Conservation (phyloP, 2,113 vertebrate genomes). For the Chunga burmeisteri region DNA sequence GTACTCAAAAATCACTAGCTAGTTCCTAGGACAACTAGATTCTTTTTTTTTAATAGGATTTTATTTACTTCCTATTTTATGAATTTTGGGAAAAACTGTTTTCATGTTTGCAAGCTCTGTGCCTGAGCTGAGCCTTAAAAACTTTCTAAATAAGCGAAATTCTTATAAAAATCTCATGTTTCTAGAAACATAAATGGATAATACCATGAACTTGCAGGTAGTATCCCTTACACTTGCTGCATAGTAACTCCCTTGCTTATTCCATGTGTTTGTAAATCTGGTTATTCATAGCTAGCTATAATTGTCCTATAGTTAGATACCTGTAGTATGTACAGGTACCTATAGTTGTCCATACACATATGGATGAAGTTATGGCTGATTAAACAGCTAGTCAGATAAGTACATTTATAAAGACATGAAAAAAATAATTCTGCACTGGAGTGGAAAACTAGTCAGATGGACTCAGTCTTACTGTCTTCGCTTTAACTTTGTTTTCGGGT, state of each 20-base stretch:
- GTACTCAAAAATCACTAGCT: neutral
- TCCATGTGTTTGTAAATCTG: neutral
- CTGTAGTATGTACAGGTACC: neutral
- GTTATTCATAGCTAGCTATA: neutral
- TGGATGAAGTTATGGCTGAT: neutral
- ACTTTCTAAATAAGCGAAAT: neutral
- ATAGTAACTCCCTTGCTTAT: neutral
- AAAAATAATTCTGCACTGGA: neutral
- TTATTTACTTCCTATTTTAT: neutral
- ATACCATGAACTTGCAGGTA: neutral
- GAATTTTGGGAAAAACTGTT: neutral
- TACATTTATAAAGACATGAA: neutral
- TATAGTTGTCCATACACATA: neutral
- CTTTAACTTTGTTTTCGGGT: neutral
- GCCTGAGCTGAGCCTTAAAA: neutral
- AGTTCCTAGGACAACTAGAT: neutral
- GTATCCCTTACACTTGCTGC: neutral
- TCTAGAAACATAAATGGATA: neutral
- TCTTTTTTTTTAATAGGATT: neutral
- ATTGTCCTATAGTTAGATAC: neutral
- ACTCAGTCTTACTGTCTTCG: neutral
- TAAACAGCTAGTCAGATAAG: neutral
- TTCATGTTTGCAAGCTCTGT: neutral
- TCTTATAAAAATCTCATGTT: neutral
- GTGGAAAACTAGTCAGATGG: neutral